phyloP scores from a whole-genome alignment of 1,140 invertebrate species.

The Fopius arisanus region DNA sequence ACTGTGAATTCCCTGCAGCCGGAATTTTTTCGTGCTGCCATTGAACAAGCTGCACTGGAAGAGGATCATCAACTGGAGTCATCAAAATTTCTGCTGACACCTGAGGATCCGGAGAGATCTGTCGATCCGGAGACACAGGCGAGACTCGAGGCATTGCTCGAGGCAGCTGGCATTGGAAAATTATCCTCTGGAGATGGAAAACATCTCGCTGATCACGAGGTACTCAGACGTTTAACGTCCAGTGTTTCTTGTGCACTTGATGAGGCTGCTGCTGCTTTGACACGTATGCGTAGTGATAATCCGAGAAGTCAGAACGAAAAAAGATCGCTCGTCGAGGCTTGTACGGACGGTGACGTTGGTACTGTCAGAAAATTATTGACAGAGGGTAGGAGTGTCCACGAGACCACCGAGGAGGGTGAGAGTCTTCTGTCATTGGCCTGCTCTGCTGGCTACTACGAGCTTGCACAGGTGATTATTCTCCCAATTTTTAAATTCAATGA shows the following conservation, averaged over 20 bases:
- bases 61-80: conserved; percentile 75
- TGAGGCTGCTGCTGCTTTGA: conserved; percentile 93
- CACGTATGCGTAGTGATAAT: conserved; percentile 90
- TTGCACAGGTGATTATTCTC: conserved; percentile 77
- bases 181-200: conserved; percentile 81
- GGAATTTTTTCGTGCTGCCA: conserved; percentile 71
- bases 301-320: conserved; percentile 67
- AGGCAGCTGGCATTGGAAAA: conserved; percentile 82
- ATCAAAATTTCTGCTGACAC: conserved; percentile 80
- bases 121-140: conserved; percentile 91
- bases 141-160: conserved; percentile 84
- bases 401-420: conserved; percentile 93
- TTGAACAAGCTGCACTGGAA: conserved; percentile 72
- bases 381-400: conserved; percentile 89
- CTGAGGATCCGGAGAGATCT: conserved; percentile 78
- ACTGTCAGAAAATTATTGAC: conserved; percentile 88
- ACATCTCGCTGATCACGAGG: conserved; percentile 81
- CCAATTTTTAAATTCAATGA: conserved; percentile 6
- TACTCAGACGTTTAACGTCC: conserved; percentile 83
- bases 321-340: conserved; percentile 84
- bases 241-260: conserved; percentile 92
- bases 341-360: conserved; percentile 90
- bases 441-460: conserved; percentile 92
- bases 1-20: conserved; percentile 69
- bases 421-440: conserved; percentile 90